These are phyloP conservation scores for Gobiocypris rarus DNA, from an alignment of 2,113 vertebrate genomes.

Conservation along the genomic window DNA sequence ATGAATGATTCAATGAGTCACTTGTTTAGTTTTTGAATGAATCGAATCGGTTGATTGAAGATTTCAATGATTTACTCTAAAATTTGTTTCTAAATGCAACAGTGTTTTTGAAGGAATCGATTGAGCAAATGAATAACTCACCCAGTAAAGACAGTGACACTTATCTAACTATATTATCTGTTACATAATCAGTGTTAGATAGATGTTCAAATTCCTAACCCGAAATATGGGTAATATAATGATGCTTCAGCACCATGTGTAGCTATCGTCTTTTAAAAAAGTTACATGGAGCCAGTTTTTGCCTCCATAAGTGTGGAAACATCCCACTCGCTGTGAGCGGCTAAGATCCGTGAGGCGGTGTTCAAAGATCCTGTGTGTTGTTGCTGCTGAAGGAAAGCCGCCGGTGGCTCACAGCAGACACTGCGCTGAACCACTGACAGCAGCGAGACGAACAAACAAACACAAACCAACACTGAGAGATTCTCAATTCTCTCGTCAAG, in stretches of 20 bases:
- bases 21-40: not conserved
- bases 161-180: not conserved
- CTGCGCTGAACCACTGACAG: not conserved
- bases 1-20: not conserved
- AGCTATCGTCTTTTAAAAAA: not conserved
- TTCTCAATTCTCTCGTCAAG: not conserved
- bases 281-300: slow-evolving; percentile 12
- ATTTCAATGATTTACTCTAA: not conserved
- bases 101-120: not conserved
- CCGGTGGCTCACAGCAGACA: slow-evolving; percentile 18
- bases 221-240: not conserved
- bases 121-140: not conserved
- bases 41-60: not conserved
- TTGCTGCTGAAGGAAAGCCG: not conserved
- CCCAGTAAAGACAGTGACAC: not conserved
- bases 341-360: not conserved
- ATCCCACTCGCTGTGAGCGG: not conserved
- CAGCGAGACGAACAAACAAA: not conserved
- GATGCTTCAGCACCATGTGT: not conserved
- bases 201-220: not conserved
- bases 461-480: slow-evolving; percentile 1
- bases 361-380: not conserved
- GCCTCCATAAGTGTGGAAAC: not conserved
- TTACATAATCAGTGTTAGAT: not conserved
- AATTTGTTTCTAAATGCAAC: not conserved